phyloP scores from a whole-genome alignment of 1,140 invertebrate genomes.

The Elymnias hypermnestra region DNA sequence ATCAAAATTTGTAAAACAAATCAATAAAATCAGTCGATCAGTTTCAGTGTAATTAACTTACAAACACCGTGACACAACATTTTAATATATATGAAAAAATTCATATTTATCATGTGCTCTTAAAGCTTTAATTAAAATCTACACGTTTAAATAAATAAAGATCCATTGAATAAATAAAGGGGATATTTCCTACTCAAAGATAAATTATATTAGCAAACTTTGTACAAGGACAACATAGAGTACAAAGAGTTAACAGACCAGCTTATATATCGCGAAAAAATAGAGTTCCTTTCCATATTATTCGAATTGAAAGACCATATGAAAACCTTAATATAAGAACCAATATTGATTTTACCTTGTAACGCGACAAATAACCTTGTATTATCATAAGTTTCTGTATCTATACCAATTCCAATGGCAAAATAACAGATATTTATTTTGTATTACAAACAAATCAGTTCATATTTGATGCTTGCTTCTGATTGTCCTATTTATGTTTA shows the following conservation, averaged over 20 bases:
- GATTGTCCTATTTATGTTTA: no score
- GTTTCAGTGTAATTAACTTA: no score
- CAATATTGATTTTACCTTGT: constrained; percentile 8
- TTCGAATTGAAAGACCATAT: neutral
- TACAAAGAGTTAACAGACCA: constrained; percentile 3
- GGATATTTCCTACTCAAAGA: constrained; percentile 13
- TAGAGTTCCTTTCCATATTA: constrained; percentile 11
- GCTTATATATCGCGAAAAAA: constrained; percentile 6
- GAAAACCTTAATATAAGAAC: neutral
- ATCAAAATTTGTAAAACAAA: no score
- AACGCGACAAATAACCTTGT: neutral
- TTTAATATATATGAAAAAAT: no score
- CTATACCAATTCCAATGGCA: neutral
- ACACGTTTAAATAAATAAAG: no score
- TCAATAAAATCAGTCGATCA: no score
- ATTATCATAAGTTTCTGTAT: constrained; percentile 1
- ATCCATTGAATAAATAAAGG: no score
- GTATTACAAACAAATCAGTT: neutral
- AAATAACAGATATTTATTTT: neutral
- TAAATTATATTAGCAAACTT: constrained; percentile 17
- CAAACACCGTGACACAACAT: no score
- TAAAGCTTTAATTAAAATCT: no score
- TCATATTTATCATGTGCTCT: no score
- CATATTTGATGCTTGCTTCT: no score
- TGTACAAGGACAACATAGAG: constrained; percentile 29